These are phyloP conservation scores for Didymodactylos carnosus DNA, from an alignment of 2,888 invertebrate species.

Conservation along the genomic window DNA sequence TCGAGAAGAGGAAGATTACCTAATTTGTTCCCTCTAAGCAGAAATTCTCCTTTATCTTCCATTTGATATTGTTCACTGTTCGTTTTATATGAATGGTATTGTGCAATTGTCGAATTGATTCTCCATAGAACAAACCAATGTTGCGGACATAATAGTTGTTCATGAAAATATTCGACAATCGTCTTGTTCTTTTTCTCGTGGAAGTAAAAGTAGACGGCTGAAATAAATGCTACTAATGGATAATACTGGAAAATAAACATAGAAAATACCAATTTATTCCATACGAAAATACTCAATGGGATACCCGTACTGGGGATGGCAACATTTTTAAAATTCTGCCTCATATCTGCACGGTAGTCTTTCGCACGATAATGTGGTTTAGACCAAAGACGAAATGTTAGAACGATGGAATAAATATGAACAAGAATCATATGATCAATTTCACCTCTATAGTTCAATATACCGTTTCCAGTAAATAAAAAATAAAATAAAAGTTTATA, in stretches of 20 bases:
- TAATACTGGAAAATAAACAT: conserved; percentile 1
- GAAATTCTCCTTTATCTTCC: neutral
- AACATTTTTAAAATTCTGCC: neutral
- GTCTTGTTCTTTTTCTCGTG: neutral
- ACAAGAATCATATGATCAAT: neutral
- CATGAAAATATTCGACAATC: neutral
- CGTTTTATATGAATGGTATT: neutral
- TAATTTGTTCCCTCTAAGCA: neutral
- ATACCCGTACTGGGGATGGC: neutral
- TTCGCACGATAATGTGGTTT: neutral
- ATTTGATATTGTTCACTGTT: neutral
- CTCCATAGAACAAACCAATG: neutral
- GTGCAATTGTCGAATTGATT: neutral
- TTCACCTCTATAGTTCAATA: neutral
- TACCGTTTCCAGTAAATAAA: neutral
- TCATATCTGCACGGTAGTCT: neutral
- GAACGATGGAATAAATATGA: neutral
- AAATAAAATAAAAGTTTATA: neutral
- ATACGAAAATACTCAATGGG: neutral
- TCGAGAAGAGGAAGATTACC: no score
- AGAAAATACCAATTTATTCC: neutral
- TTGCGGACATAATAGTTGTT: neutral
- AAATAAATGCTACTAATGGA: neutral
- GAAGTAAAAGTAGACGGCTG: neutral
- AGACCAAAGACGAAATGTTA: neutral